Base-by-base conservation (phyloP, 2,888 invertebrate species). In the Tachina lurida region DNA sequence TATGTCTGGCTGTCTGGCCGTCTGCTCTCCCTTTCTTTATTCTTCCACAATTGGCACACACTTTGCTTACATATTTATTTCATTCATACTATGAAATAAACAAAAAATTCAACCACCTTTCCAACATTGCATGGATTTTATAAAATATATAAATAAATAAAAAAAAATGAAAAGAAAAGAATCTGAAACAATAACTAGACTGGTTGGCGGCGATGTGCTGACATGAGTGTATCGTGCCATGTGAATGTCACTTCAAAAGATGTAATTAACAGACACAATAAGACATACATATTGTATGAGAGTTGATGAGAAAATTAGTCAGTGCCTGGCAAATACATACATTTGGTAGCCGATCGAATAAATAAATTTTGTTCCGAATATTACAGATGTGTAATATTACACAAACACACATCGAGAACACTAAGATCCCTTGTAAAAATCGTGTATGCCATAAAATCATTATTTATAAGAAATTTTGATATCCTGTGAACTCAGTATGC, bases 111-210 rank as follows among this genome's bases (percentile, higher is more conserved):
- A 67, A 85, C 85, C 85, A 82, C 85, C 75, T 63, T 76, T 58
- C 15, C 17, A 73, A 73, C 60, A 80, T 54, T 60, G 39, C 31
- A 13, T 62, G 15, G 39, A 47, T 68, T 67, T 73, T 13, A n/a
- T 15, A 31, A 31, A 31, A 31, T 31, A 31, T 31, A 7, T 31
- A 31, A 31, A 31, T 31, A 31, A 49, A 52, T 10, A 22, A 65
- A 63, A 63, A 65, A 63, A 79, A 15, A 60, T 17, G 45, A 45
- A 8, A 65, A 78, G 41, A 62, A 70, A 79, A 17, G 7, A 75
- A 82, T 82, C 58, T 58, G 31, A 79, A 78, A 76, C 81, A 85
- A 75, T 82, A 70, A 45, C 75, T 67, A 86, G 82, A 86, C 86
- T 67, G 17, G 49, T 71, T 70, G 85, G 82, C 85, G 74, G 49